These are phyloP conservation scores for Cephus spinipes DNA, from an alignment of 2,888 invertebrate species.

Conservation along the genomic window DNA sequence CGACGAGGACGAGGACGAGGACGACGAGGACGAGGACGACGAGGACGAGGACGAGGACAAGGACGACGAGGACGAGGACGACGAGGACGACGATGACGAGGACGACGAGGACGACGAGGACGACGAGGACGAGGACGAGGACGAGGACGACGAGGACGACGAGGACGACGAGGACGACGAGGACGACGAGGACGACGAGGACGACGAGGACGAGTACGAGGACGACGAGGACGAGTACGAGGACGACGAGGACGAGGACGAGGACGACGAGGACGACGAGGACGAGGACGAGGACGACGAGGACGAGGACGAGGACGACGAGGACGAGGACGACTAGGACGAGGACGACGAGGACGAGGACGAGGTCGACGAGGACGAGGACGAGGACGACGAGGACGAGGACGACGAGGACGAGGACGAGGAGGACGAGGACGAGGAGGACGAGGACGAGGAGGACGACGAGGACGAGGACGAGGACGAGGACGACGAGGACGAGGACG, in stretches of 20 bases:
- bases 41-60: too few relatives aligned
- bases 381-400: slow-evolving; percentile 3
- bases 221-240: too few relatives aligned
- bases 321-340: too few relatives aligned
- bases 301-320: neutral
- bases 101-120: neutral
- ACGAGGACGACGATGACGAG: neutral
- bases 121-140: neutral
- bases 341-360: neutral
- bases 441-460: neutral
- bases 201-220: too few relatives aligned
- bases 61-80: too few relatives aligned
- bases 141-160: neutral
- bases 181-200: neutral
- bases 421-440: neutral
- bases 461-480: slow-evolving; percentile 3
- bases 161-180: neutral
- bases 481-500: neutral
- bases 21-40: slow-evolving; percentile 1
- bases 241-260: neutral
- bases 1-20: neutral
- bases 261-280: too few relatives aligned
- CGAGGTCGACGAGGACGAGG: slow-evolving; percentile 1
- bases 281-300: too few relatives aligned
- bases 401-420: too few relatives aligned